phyloP scores from a whole-genome alignment of 2,888 invertebrate genomes.

The Eugnorisma glareosa region DNA sequence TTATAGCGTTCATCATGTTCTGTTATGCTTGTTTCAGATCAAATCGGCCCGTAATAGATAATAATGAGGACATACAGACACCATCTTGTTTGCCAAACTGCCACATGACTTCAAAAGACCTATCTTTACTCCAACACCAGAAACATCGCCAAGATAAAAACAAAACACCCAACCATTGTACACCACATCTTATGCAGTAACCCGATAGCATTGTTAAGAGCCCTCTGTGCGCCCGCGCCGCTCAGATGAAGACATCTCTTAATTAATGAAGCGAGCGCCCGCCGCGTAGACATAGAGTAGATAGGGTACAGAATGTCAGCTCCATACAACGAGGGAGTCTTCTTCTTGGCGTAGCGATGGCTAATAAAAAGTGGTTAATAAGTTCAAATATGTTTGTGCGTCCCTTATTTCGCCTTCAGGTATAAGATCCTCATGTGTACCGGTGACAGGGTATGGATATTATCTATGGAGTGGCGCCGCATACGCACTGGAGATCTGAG shows the following conservation, averaged over 20 bases:
- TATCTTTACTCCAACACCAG: slow-evolving; percentile 18
- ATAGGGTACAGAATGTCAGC: background rate
- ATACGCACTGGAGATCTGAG: background rate
- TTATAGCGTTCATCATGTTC: background rate
- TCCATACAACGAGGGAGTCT: background rate
- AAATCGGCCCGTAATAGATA: background rate
- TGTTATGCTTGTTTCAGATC: background rate
- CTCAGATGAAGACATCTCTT: slow-evolving; percentile 61
- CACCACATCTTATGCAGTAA: slow-evolving; percentile 62
- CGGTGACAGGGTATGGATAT: background rate
- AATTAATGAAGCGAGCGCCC: slow-evolving; percentile 68
- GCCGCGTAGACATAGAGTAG: slow-evolving; percentile 32
- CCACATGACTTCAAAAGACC: slow-evolving; percentile 23
- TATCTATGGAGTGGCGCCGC: too few species aligned
- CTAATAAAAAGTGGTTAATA: background rate
- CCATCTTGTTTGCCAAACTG: background rate
- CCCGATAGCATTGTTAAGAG: slow-evolving; percentile 66
- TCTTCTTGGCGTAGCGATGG: background rate
- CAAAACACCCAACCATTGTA: slow-evolving; percentile 43
- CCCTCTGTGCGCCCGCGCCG: slow-evolving; percentile 63
- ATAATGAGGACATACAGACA: background rate
- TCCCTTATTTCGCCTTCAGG: too few species aligned
- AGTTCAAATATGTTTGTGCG: background rate
- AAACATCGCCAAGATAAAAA: slow-evolving; percentile 31
- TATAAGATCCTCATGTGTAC: background rate